These are phyloP conservation scores for Enteromius trimaculatus DNA, from an alignment of 2,797 vertebrate species.

Conservation along the genomic window DNA sequence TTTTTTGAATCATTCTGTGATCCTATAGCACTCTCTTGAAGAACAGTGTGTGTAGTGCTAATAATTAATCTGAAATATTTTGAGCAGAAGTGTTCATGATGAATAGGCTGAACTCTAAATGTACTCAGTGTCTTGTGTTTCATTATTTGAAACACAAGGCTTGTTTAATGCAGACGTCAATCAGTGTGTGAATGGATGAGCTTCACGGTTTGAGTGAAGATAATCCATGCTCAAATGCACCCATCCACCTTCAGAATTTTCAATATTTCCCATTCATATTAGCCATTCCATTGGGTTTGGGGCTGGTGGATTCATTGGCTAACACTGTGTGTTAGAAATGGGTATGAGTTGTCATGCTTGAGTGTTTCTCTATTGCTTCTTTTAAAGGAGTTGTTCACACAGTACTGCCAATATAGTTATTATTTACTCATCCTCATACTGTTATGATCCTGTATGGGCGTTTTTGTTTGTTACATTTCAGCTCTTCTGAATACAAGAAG, in stretches of 20 bases:
- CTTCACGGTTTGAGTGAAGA: slow-evolving; percentile 7
- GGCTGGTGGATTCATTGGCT: slow-evolving; percentile 35
- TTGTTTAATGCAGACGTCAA: slow-evolving; percentile 5
- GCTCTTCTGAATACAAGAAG: background rate
- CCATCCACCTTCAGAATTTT: background rate
- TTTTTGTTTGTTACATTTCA: background rate
- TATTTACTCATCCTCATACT: background rate
- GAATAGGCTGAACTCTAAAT: slow-evolving; percentile 1
- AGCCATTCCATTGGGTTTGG: slow-evolving; percentile 10
- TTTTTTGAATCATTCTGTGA: slow-evolving; percentile 73
- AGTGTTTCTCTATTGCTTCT: background rate
- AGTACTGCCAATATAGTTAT: background rate
- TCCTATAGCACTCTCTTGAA: slow-evolving; percentile 62
- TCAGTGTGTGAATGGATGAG: slow-evolving; percentile 11
- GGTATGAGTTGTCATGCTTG: background rate
- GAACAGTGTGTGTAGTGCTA: slow-evolving; percentile 29
- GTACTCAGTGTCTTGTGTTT: background rate
- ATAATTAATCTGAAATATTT: slow-evolving; percentile 15
- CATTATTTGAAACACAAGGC: background rate
- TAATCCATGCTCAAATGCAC: slow-evolving; percentile 29
- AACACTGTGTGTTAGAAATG: background rate
- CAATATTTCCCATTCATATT: slow-evolving; percentile 25
- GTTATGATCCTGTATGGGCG: background rate
- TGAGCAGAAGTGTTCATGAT: background rate
- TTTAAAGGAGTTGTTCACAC: slow-evolving; percentile 5